Evolutionary conservation across 2,113 vertebrate genomes (phyloP).

Genomic region (Sturnus vulgaris): DNA sequence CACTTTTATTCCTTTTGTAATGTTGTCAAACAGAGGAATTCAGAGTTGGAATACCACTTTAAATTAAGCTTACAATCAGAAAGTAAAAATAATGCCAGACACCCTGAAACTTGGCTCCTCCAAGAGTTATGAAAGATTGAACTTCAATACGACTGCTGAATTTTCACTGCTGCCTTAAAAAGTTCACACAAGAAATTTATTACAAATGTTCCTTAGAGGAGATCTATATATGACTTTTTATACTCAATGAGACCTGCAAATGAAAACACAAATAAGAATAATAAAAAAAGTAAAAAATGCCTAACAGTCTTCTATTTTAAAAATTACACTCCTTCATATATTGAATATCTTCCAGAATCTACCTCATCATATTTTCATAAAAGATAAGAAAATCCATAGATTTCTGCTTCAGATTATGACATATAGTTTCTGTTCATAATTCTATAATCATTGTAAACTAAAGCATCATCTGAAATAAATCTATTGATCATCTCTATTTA

Average conservation of each 20-base stretch:
- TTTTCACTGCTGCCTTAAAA: neutral
- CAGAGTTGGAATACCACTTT: neutral
- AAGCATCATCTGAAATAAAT: neutral
- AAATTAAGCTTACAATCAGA: neutral
- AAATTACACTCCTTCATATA: neutral
- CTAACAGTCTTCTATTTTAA: neutral
- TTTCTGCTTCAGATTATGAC: neutral
- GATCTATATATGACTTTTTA: neutral
- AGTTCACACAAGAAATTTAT: neutral
- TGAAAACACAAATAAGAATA: neutral
- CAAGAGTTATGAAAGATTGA: neutral
- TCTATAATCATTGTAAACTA: neutral
- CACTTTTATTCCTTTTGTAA: neutral
- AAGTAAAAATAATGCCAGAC: neutral
- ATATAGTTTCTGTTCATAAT: neutral
- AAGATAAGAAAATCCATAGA: neutral
- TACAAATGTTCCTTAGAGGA: neutral
- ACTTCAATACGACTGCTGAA: neutral
- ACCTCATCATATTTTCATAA: neutral
- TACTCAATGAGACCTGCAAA: neutral
- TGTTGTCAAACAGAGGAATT: neutral
- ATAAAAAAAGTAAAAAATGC: rapidly evolving
- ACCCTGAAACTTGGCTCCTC: neutral
- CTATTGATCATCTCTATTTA: neutral
- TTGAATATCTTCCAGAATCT: neutral